These are phyloP conservation scores for Garra rufa DNA, from an alignment of 2,113 vertebrate species.

Conservation along the genomic window DNA sequence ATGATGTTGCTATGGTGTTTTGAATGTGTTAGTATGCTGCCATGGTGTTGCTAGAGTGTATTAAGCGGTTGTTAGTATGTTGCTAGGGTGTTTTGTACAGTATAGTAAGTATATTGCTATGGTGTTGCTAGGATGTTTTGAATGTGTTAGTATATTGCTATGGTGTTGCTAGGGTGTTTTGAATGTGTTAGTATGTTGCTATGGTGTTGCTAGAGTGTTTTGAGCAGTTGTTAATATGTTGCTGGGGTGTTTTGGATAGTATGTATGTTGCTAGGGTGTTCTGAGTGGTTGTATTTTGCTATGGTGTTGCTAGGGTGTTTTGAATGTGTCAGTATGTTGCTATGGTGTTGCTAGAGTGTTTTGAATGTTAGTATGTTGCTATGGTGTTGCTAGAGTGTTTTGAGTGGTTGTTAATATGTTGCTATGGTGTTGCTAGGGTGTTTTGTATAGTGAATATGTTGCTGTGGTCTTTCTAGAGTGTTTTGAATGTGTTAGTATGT, in stretches of 20 bases:
- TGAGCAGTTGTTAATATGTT: not conserved
- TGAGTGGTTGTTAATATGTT: too few species aligned
- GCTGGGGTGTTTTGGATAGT: not conserved
- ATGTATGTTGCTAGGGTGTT: not conserved
- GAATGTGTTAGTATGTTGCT: not conserved
- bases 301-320: not conserved
- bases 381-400: not conserved
- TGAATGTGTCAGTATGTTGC: not conserved
- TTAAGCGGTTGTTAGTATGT: too few species aligned
- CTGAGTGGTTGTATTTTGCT: not conserved
- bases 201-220: not conserved
- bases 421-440: too few species aligned
- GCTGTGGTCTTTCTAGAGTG: too few species aligned
- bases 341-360: not conserved
- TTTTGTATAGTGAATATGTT: too few species aligned
- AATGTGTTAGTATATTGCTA: not conserved
- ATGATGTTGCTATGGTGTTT: too few species aligned
- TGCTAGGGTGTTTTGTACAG: too few species aligned
- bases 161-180: too few species aligned
- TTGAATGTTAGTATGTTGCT: not conserved
- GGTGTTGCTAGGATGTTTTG: not conserved
- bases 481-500: too few species aligned
- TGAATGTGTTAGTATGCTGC: too few species aligned
- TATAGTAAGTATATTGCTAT: not conserved
- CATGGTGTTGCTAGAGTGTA: too few species aligned